Evolutionary conservation across 2,113 vertebrate species (phyloP).

Genomic region (Tretioscincus oriximinensis): DNA sequence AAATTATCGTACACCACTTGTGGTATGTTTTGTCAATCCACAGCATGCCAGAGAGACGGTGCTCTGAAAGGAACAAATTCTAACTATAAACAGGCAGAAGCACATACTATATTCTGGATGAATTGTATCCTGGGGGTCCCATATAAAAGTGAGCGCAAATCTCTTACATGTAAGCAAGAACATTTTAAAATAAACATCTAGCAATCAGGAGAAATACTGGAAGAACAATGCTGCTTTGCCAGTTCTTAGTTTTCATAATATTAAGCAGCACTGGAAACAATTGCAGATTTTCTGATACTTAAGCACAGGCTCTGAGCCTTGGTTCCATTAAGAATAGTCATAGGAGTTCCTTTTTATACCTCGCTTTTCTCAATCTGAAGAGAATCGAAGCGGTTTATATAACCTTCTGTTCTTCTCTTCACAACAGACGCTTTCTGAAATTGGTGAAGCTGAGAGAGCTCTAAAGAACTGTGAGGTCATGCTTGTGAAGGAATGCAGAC

Average conservation of each 20-base stretch:
- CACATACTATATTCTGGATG: background rate
- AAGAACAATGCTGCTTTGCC: conserved; percentile 32
- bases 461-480: background rate
- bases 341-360: too few species aligned
- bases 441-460: too few species aligned
- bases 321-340: background rate
- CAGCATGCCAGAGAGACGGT: conserved; percentile 4
- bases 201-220: background rate
- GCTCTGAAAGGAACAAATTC: background rate
- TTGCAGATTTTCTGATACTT: conserved; percentile 19
- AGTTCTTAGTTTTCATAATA: conserved; percentile 30
- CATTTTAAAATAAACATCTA: conserved; percentile 1
- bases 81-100: background rate
- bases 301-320: conserved; percentile 23
- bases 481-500: background rate
- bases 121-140: background rate
- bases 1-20: conserved; percentile 6
- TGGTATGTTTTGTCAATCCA: background rate
- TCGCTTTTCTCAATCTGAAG: too few species aligned
- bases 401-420: too few species aligned
- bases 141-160: background rate
- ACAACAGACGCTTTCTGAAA: too few species aligned
- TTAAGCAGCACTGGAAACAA: conserved; percentile 27
- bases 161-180: background rate
- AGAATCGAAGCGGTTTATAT: too few species aligned